Base-by-base conservation (phyloP, 2,888 invertebrate genomes). In the Ceratothoa steindachneri region DNA sequence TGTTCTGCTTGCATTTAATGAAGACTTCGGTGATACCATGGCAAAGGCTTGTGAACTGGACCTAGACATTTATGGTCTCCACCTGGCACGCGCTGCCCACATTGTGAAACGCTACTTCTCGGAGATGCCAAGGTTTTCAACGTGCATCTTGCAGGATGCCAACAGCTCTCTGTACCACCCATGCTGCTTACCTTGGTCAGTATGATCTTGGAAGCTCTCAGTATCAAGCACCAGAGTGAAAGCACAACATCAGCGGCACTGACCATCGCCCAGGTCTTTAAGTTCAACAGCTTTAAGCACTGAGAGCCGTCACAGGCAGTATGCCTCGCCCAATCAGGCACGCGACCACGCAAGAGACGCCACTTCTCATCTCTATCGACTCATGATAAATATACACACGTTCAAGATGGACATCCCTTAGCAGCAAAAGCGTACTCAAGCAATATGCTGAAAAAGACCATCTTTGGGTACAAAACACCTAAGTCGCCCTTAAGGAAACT, bases 271-370 rank as follows among this genome's bases (percentile, higher is more conserved):
- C 41, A 60, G 60, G 9, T 60, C 9, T 19, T 60, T 5, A 60
- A 60, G n/a, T 60, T 60, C 60, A 60, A 60, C 60, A 60, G 60
- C n/a, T 5, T 60, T 9, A 60, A 60, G n/a, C 60, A 28, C 24
- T n/a, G n/a, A n/a, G 64, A 24, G 9, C 51, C 51, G 51, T 12
- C 51, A 51, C 51, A 51, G 51, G 51, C 51, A 51, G 51, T 51
- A 51, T n/a, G 51, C 51, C 51, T 51, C 51, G 51, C 51, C 51
- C 51, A 51, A n/a, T 51, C 19, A n/a, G n/a, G n/a, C n/a, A n/a
- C n/a, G n/a, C n/a, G n/a, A n/a, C n/a, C n/a, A n/a, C n/a, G n/a
- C n/a, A n/a, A n/a, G n/a, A n/a, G n/a, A n/a, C n/a, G n/a, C n/a
- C n/a, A n/a, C n/a, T n/a, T n/a, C n/a, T n/a, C n/a, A n/a, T n/a